Conservation (phyloP, 2,113 vertebrate genomes). For the Microcebus jonahi region DNA sequence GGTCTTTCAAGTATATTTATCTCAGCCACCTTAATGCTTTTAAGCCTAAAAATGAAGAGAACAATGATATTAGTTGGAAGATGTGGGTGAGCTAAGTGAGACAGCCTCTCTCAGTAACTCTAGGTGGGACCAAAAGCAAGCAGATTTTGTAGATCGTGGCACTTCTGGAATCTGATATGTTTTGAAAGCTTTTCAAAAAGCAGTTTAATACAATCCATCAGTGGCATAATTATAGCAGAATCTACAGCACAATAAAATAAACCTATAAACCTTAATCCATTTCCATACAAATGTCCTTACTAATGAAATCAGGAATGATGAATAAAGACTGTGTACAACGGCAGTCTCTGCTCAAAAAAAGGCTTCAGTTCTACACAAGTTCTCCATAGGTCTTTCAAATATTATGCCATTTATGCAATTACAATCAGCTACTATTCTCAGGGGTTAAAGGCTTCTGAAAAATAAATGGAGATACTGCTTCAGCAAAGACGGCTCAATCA, state of each 20-base stretch:
- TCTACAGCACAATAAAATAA: constrained; percentile 51
- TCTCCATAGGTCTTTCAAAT: constrained; percentile 72
- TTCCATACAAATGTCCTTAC: constrained; percentile 50
- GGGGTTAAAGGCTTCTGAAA: constrained; percentile 66
- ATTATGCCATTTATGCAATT: constrained; percentile 71
- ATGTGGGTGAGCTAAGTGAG: neutral
- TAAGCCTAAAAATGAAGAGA: neutral
- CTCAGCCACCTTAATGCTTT: neutral
- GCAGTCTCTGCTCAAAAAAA: constrained; percentile 57
- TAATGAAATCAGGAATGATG: constrained; percentile 71
- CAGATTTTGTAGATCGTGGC: constrained; percentile 17
- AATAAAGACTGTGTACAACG: constrained; percentile 28
- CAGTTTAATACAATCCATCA: constrained; percentile 69
- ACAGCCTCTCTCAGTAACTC: neutral
- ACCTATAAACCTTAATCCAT: constrained; percentile 63
- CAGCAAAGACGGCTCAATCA: constrained; percentile 73
- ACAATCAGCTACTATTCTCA: constrained; percentile 73
- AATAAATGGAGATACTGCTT: constrained; percentile 74
- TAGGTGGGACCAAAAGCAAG: neutral
- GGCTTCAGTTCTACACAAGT: constrained; percentile 32
- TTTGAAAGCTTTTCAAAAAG: constrained; percentile 72
- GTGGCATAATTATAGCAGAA: constrained; percentile 71
- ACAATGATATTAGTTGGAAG: neutral
- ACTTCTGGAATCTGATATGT: constrained; percentile 54
- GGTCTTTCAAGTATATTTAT: neutral